A percentile compares a stretch with the other conserved stretches of the same genome.
Evolutionary conservation across 2,797 vertebrate genomes (phyloP).

Genomic region (Amblyopsis hoosieri): DNA sequence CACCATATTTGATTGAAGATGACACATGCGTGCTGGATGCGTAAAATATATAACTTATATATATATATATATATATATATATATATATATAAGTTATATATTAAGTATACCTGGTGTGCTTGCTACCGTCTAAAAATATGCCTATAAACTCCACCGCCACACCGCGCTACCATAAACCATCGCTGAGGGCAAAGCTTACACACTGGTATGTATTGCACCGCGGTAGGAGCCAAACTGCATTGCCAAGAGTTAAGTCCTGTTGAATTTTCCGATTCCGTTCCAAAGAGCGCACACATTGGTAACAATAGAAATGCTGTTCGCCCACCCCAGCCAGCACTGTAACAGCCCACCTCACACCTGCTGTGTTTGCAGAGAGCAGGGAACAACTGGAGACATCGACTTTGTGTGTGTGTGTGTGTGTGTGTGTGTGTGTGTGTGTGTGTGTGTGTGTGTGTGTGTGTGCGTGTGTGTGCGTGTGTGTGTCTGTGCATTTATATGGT

Average conservation of each 20-base stretch:
- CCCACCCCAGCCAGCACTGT: constrained; percentile 25
- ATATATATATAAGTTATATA: too few relatives aligned
- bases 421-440: constrained; percentile 10
- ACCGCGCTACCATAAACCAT: too few relatives aligned
- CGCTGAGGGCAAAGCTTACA: background rate
- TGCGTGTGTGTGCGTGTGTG: constrained; percentile 8
- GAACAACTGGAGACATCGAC: constrained; percentile 77
- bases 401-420: background rate
- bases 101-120: too few relatives aligned
- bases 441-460: constrained; percentile 18
- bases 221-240: constrained; percentile 16
- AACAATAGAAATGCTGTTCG: constrained; percentile 79
- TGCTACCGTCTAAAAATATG: too few relatives aligned
- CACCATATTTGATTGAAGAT: constrained; percentile 23
- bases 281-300: constrained; percentile 43
- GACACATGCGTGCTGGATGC: background rate
- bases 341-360: constrained; percentile 75
- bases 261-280: constrained; percentile 60
- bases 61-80: too few relatives aligned
- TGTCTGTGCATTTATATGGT: constrained; percentile 5
- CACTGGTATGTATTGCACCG: too few relatives aligned
- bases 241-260: constrained; percentile 47
- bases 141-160: too few relatives aligned
- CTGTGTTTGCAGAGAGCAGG: constrained; percentile 68
- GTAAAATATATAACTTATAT: too few relatives aligned